These are phyloP conservation scores for Rhagophthalmus giganteus DNA, from an alignment of 2,888 invertebrate species.

Conservation along the genomic window DNA sequence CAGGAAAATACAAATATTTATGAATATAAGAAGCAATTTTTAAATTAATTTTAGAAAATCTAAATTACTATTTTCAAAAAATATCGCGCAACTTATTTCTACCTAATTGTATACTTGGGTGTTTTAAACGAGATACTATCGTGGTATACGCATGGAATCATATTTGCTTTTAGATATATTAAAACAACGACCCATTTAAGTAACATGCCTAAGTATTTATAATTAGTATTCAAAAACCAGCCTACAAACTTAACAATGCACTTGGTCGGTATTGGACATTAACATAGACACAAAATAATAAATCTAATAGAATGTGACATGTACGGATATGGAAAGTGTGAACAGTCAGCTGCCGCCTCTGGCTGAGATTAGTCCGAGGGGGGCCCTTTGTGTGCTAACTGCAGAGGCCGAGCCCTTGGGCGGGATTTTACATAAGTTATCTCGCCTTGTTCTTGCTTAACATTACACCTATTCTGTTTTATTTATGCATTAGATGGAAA, in stretches of 20 bases:
- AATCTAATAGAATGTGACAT: constrained; percentile 33
- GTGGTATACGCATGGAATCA: too few relatives aligned
- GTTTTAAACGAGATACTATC: too few relatives aligned
- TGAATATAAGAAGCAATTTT: too few relatives aligned
- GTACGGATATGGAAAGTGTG: constrained; percentile 42
- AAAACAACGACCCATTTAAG: too few relatives aligned
- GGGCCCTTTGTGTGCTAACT: constrained; percentile 52
- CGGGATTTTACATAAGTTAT: constrained; percentile 48
- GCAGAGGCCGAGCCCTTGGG: constrained; percentile 50
- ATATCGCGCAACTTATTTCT: too few relatives aligned
- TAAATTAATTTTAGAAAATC: too few relatives aligned
- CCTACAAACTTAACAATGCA: constrained; percentile 15
- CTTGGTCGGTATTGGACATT: constrained; percentile 20
- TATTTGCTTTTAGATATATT: too few relatives aligned
- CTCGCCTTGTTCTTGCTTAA: constrained; percentile 38
- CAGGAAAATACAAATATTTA: too few relatives aligned
- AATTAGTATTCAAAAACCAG: constrained; percentile 23
- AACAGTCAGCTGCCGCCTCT: constrained; percentile 48
- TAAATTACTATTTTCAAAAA: too few relatives aligned
- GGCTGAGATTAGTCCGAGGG: constrained; percentile 49
- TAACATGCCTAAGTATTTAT: too few relatives aligned
- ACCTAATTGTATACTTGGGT: too few relatives aligned
- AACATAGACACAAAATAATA: constrained; percentile 30
- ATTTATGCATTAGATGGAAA: too few relatives aligned
- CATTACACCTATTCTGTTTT: constrained; percentile 15